Evolutionary conservation across 2,888 invertebrate species (phyloP), one percentile per base, ranked within the genome.

Genomic region (Platerodrilus igneus): DNA sequence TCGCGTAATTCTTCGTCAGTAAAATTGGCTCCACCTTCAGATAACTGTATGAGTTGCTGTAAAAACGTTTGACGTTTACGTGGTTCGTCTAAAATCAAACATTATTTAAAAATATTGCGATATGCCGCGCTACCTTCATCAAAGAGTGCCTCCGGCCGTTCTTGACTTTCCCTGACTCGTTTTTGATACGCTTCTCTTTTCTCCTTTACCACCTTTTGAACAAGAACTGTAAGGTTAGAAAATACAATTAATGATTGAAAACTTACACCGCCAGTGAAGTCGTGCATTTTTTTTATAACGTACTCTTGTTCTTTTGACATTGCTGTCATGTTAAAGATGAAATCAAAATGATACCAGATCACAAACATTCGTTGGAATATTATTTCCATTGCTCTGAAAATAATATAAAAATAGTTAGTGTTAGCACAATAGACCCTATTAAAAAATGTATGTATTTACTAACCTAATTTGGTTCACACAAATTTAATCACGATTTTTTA

Each of bases 1-100:
- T 78, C 76, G 35, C 75, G 63, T 3, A 78, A 49, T 47, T 77
- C 37, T 18, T 64, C 50, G 40, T 76, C 65, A 0, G 67, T 73
- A 30, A 73, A 75, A 11, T 72, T 73, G 2, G 62, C 69, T 8
- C 71, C 73, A 4, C 11, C 19, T 17, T 68, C 71, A 18, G 75
- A 72, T 4, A 72, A 51, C 9, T 66, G 60, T 47, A 77, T 73
- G 7, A 77, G 52, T 4, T 73, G 54, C 41, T 63, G 65, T 64
- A 74, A 18, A 61, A 70, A 66, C 0, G 72, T 69, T 55, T 70
- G 72, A 10, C 52, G 65, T 38, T 59, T 64, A 46, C 6, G 17
- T 9, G 20, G 6, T 6, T 33, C 22, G 16, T 13, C 19, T 27
- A 9, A 41, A 14, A 6, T 26, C 20, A 21, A 41, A 41, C 41